phyloP scores from a whole-genome alignment of 2,113 vertebrate species.

The Malaclemys terrapin region DNA sequence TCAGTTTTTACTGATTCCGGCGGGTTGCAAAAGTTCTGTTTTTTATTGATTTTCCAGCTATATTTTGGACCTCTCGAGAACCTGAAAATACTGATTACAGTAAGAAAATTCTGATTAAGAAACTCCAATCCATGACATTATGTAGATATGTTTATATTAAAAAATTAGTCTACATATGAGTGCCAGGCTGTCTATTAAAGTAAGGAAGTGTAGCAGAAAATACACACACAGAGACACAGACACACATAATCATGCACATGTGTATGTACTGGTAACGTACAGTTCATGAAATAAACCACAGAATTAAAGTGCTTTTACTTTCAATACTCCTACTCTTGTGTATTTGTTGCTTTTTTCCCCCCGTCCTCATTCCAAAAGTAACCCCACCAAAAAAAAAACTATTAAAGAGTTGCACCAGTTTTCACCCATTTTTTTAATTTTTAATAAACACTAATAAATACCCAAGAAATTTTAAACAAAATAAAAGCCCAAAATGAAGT shows the following conservation, averaged over 20 bases:
- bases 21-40: background rate
- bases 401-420: background rate
- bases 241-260: background rate
- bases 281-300: background rate
- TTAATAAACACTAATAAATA: background rate
- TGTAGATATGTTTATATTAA: background rate
- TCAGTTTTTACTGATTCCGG: background rate
- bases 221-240: background rate
- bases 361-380: background rate
- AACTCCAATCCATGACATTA: background rate
- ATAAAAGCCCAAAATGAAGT: background rate
- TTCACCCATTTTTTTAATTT: background rate
- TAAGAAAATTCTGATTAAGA: background rate
- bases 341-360: background rate
- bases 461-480: background rate
- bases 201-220: background rate
- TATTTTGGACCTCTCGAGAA: background rate
- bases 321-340: background rate
- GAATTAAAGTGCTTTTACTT: background rate
- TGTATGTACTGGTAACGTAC: background rate
- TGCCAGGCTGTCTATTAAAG: background rate
- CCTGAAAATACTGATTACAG: background rate
- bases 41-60: background rate
- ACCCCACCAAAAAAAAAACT: background rate
- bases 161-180: background rate